Base-by-base conservation (phyloP, 2,888 invertebrate genomes). In the Aromia moschata region DNA sequence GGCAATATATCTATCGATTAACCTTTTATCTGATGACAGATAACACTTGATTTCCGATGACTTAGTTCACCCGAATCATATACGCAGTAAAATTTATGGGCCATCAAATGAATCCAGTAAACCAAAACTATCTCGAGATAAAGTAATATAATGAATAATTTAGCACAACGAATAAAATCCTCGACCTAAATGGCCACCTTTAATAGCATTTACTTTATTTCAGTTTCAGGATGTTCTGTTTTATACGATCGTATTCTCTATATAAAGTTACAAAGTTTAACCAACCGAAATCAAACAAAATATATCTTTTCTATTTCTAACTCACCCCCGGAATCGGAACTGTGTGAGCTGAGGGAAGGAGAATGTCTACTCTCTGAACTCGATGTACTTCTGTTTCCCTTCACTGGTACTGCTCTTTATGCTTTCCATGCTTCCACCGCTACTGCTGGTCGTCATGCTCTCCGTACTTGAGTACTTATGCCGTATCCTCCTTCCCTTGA, bases 341-440 rank as follows among this genome's bases (percentile, higher is more conserved):
- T 92, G 77, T 93, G 93, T 9, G 93, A 93, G 80, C 93, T 93
- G 53, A 93, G 83, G 51, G 93, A 92, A 41, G 91, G 91, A 62
- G 93, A 93, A 77, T 91, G 90, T 46, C 90, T 86, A 77, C 92
- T 92, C 75, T 92, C 93, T 47, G 91, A 92, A 80, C 92, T 93
- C 75, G 91, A 91, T 56, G 91, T 92, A 75, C 93, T 93, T 70
- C 92, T 84, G 75, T 92, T 93, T n/a, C 20, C 92, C 93, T 79
- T 93, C 93, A 78, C 93, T 94, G 56, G 92, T 93, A 78, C 92
- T 92, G 80, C 93, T 93, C 64, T 92, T 86, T 63, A 94, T 82
- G 54, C 93, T 93, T 77, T 94, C 94, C 89, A 94, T 90, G 79
- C 93, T 93, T 38, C 92, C 92, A 47, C 91, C 92, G 75, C 92